Evolutionary conservation across 2,113 vertebrate genomes (phyloP), one percentile per base, ranked within the genome.

Genomic region (Aplodontia rufa): DNA sequence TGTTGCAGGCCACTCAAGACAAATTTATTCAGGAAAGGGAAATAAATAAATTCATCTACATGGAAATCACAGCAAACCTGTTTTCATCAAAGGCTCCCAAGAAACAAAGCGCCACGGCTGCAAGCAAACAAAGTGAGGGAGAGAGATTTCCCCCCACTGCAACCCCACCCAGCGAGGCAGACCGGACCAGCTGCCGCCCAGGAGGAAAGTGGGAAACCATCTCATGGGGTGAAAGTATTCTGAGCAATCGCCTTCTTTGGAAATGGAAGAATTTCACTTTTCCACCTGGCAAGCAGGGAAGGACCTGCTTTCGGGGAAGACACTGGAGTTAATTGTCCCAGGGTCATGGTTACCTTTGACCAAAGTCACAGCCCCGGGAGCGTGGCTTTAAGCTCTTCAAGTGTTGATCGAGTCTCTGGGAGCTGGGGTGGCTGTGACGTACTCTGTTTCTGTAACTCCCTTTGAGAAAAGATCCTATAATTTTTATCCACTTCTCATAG

Each of bases 21-120:
- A 97, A 95, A 97, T 98, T 97, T 98, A 98, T 98, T 97, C 96
- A 98, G 97, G 91, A 96, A 94, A 97, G 94, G 97, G 58, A 3
- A 94, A 98, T 98, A 98, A 98, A 45, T 32, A 79, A 94, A 93
- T 79, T 75, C 45, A 87, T 71, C 84, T 96, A 95, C 91, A 96
- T 53, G 93, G 96, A 98, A 98, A 98, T 98, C 97, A 97, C 95
- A 97, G 95, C 84, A 93, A 97, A 98, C 97, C 85, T 93, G 90
- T 98, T 98, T 98, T 97, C 97, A 98, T 98, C 97, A 97, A 97
- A 0, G 26, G 55, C 93, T 89, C 93, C 95, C 86, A 93, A 96
- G 93, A 97, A 97, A 98, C 97, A 97, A 93, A 97, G 96, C 85
- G 90, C 96, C 95, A 97, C 95, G 85, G 96, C 81, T 96, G 94